Percentiles rank a stretch among this genome's conserved stretches.
Conservation (phyloP, 2,888 invertebrate genomes). For the Lapara coniferarum region DNA sequence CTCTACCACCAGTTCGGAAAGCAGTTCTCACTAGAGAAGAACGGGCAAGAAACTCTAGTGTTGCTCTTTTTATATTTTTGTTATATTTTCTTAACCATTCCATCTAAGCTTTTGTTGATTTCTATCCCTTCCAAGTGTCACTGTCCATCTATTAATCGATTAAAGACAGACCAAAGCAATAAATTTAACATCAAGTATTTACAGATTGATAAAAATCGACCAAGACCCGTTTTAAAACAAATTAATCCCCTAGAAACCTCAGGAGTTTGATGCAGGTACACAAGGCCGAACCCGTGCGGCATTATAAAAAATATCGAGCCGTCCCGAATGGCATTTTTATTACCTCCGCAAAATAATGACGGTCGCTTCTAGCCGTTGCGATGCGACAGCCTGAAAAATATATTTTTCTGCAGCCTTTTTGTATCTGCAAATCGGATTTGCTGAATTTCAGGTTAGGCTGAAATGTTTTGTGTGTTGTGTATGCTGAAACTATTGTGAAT, state of each 20-base stretch:
- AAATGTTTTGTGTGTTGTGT: neutral
- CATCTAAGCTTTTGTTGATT: too few relatives aligned
- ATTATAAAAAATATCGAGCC: slow-evolving; percentile 58
- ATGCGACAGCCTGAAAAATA: slow-evolving; percentile 25
- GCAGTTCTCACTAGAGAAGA: too few relatives aligned
- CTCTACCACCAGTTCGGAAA: too few relatives aligned
- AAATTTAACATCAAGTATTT: neutral
- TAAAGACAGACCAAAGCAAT: neutral
- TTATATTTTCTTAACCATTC: too few relatives aligned
- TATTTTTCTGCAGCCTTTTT: slow-evolving; percentile 20
- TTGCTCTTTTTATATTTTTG: too few relatives aligned
- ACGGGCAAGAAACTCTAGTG: too few relatives aligned
- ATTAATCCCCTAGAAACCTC: slow-evolving; percentile 6
- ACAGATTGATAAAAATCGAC: neutral
- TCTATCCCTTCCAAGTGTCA: too few relatives aligned
- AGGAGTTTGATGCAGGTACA: slow-evolving; percentile 24
- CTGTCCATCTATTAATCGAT: too few relatives aligned
- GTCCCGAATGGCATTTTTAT: slow-evolving; percentile 61
- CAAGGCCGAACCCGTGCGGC: slow-evolving; percentile 34
- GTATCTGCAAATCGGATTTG: slow-evolving; percentile 7
- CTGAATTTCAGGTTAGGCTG: neutral
- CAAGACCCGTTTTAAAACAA: neutral
- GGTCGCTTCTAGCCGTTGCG: slow-evolving; percentile 46
- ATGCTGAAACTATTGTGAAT: too few relatives aligned
- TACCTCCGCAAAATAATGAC: slow-evolving; percentile 62